Conservation (phyloP, 1,140 invertebrate species). For the Neodiprion virginianus region DNA sequence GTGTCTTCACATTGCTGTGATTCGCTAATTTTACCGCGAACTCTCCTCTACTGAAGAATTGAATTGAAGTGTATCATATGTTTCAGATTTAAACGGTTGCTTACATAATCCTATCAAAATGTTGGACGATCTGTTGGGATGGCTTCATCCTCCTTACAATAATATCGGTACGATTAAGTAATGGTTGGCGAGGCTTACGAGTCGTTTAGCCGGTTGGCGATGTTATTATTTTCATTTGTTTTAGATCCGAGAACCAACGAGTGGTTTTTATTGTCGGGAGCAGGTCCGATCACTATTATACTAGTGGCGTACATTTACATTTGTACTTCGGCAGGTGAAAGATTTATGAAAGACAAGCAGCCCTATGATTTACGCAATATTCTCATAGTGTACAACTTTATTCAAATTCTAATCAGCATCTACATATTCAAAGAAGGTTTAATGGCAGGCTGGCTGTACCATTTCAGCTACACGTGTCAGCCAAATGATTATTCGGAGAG, state of each 20-base stretch:
- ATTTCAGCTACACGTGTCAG: constrained; percentile 84
- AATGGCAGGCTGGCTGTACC: constrained; percentile 69
- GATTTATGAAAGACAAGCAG: constrained; percentile 84
- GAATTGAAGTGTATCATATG: too few relatives aligned
- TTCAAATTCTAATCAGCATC: constrained; percentile 76
- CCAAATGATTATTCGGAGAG: constrained; percentile 81
- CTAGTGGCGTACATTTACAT: constrained; percentile 80
- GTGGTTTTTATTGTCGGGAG: constrained; percentile 85
- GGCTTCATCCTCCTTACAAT: too few relatives aligned
- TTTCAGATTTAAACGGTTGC: too few relatives aligned
- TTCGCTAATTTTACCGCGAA: too few relatives aligned
- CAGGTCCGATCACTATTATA: constrained; percentile 76
- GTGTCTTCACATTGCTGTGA: too few relatives aligned
- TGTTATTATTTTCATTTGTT: constrained; percentile 30
- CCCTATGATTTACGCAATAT: constrained; percentile 80
- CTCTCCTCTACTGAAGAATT: too few relatives aligned
- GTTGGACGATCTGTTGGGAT: too few relatives aligned
- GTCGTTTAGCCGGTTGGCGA: too few relatives aligned
- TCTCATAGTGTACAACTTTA: constrained; percentile 82
- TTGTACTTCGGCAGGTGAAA: constrained; percentile 75
- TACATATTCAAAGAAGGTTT: constrained; percentile 74
- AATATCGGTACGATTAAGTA: too few relatives aligned
- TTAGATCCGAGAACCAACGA: constrained; percentile 84
- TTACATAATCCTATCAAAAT: too few relatives aligned
- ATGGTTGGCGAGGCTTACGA: too few relatives aligned